Conservation (phyloP, 2,888 invertebrate species). For the Rhagium mordax region DNA sequence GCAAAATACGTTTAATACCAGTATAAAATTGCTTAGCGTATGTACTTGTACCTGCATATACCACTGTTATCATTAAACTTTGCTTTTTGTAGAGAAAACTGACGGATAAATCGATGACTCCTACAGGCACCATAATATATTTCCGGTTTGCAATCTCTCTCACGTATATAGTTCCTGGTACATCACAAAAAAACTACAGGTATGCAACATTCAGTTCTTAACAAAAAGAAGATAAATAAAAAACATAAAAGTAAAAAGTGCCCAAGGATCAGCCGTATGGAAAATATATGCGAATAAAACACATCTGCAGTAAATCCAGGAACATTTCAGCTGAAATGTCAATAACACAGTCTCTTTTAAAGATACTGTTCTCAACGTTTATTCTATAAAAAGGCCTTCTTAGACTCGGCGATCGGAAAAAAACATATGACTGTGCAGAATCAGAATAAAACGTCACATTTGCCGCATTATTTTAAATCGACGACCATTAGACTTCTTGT, state of each 20-base stretch:
- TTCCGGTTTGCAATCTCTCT: background rate
- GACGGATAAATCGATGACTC: background rate
- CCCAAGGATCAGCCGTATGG: constrained; percentile 23
- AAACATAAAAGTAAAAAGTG: background rate
- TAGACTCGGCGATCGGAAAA: background rate
- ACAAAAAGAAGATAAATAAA: background rate
- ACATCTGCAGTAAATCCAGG: constrained; percentile 20
- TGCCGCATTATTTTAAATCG: background rate
- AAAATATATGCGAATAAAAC: constrained; percentile 27
- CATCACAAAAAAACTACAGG: background rate
- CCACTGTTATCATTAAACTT: too few relatives aligned
- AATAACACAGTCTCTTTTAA: constrained; percentile 29
- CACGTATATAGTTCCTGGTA: background rate
- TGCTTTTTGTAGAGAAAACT: too few relatives aligned
- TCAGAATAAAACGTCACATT: background rate
- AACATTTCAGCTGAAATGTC: constrained; percentile 22
- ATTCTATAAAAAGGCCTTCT: constrained; percentile 7
- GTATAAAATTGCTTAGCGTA: too few relatives aligned
- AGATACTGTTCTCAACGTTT: constrained; percentile 15
- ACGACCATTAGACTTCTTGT: background rate
- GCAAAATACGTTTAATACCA: too few relatives aligned
- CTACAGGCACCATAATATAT: background rate
- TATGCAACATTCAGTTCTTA: background rate
- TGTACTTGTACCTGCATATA: too few relatives aligned
- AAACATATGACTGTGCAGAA: constrained; percentile 1